Conservation (phyloP, 2,797 vertebrate species). For the Mus spretus region DNA sequence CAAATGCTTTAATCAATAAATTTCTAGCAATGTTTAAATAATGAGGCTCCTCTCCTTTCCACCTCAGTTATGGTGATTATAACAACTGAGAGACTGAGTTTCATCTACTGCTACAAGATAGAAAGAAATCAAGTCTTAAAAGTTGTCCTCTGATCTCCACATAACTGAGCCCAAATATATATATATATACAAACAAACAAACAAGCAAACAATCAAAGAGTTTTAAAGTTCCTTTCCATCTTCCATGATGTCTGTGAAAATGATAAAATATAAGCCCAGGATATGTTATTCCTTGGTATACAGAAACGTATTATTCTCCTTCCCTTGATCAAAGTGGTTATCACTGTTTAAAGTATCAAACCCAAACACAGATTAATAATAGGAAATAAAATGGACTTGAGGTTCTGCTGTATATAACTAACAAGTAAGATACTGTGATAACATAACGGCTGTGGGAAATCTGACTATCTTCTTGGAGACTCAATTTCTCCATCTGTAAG, state of each 20-base stretch:
- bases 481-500: constrained; percentile 50
- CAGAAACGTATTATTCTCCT: constrained; percentile 13
- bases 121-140: neutral
- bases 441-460: neutral
- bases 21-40: constrained; percentile 50
- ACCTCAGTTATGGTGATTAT: too few species aligned
- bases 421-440: neutral
- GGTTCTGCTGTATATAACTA: neutral
- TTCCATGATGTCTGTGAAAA: constrained; percentile 38
- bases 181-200: neutral
- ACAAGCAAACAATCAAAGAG: neutral
- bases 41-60: neutral
- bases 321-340: constrained; percentile 30
- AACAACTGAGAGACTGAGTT: neutral
- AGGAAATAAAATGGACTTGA: constrained; percentile 47
- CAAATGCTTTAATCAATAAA: constrained; percentile 54
- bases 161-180: neutral
- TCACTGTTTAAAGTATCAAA: constrained; percentile 19
- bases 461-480: neutral
- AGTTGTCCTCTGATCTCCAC: neutral
- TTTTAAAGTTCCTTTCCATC: too few species aligned
- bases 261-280: neutral
- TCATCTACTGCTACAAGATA: neutral
- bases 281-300: constrained; percentile 18
- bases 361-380: neutral